Conservation (phyloP, 2,797 vertebrate genomes). For the Channa striata region DNA sequence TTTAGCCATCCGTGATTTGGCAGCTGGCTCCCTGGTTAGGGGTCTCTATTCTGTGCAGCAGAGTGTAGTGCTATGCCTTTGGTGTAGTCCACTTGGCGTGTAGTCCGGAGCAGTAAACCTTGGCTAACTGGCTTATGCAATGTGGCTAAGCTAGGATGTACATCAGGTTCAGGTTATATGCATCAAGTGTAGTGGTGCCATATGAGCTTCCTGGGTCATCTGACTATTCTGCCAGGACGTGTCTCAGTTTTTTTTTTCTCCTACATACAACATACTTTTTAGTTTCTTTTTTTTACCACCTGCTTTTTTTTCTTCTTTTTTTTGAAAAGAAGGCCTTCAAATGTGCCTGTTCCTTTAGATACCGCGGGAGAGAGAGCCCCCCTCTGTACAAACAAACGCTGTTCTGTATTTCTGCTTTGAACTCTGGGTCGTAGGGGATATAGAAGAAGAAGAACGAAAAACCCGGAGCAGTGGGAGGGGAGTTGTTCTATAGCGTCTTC, state of each 20-base stretch:
- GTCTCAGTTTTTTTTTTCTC: constrained; percentile 29
- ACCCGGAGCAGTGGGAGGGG: constrained; percentile 25
- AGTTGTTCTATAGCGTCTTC: constrained; percentile 45
- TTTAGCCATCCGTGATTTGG: constrained; percentile 41
- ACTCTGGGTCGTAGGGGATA: constrained; percentile 39
- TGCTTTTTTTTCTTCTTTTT: constrained; percentile 73
- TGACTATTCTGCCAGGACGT: constrained; percentile 36
- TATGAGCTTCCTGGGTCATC: constrained; percentile 34
- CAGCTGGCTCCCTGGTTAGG: constrained; percentile 25
- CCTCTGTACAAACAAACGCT: constrained; percentile 48
- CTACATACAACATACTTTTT: constrained; percentile 18
- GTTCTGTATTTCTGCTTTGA: constrained; percentile 46
- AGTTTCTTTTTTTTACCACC: constrained; percentile 66
- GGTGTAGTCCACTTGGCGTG: constrained; percentile 42
- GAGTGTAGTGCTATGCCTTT: constrained; percentile 27
- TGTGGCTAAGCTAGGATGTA: constrained; percentile 40
- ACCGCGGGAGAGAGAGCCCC: constrained; percentile 51
- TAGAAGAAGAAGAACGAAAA: constrained; percentile 40
- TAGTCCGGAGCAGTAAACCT: constrained; percentile 37
- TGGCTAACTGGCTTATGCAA: constrained; percentile 37
- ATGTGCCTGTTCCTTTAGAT: constrained; percentile 54
- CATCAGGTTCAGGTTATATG: constrained; percentile 35
- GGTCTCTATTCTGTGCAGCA: constrained; percentile 23
- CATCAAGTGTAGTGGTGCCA: constrained; percentile 18
- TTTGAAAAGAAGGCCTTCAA: constrained; percentile 62